Evolutionary conservation across 2,888 invertebrate species (phyloP).

Genomic region (Hypselothyrea guttata): DNA sequence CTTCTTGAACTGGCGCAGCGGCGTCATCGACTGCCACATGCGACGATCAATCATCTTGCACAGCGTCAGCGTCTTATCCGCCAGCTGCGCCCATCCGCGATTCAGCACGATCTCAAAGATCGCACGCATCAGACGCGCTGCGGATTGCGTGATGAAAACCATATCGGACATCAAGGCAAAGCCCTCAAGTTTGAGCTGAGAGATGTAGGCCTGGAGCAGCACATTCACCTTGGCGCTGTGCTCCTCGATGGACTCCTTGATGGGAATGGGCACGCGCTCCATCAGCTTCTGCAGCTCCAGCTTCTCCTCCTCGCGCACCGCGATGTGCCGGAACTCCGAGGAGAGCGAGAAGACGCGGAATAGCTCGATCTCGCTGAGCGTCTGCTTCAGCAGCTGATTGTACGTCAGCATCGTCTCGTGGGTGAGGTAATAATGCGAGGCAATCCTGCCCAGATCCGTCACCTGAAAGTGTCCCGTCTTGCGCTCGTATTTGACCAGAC

Average conservation of each 20-base stretch:
- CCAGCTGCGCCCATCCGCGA: slow-evolving; percentile 97
- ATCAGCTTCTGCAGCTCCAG: slow-evolving; percentile 95
- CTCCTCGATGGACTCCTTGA: slow-evolving; percentile 99
- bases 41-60: slow-evolving; percentile 99
- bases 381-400: slow-evolving; percentile 97
- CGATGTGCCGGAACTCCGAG: slow-evolving; percentile 96
- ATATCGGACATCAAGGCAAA: slow-evolving; percentile 99
- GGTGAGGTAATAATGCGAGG: slow-evolving; percentile 99
- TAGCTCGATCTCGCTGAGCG: slow-evolving; percentile 97
- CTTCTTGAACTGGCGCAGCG: slow-evolving; percentile 96
- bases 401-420: slow-evolving; percentile 98
- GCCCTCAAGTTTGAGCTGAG: slow-evolving; percentile 98
- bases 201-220: slow-evolving; percentile 97
- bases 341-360: slow-evolving; percentile 99
- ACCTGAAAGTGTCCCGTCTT: slow-evolving; percentile 94
- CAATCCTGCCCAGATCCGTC: slow-evolving; percentile 97
- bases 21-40: slow-evolving; percentile 99
- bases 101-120: slow-evolving; percentile 98
- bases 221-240: slow-evolving; percentile 97
- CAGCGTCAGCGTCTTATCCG: slow-evolving; percentile 96
- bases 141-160: slow-evolving; percentile 99
- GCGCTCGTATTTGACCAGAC: slow-evolving; percentile 97
- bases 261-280: slow-evolving; percentile 98
- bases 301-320: slow-evolving; percentile 98
- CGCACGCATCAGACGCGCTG: slow-evolving; percentile 95